Percentiles rank a stretch among this genome's conserved stretches.
phyloP scores from a whole-genome alignment of 2,797 vertebrate genomes.

The Sphaeramia orbicularis region DNA sequence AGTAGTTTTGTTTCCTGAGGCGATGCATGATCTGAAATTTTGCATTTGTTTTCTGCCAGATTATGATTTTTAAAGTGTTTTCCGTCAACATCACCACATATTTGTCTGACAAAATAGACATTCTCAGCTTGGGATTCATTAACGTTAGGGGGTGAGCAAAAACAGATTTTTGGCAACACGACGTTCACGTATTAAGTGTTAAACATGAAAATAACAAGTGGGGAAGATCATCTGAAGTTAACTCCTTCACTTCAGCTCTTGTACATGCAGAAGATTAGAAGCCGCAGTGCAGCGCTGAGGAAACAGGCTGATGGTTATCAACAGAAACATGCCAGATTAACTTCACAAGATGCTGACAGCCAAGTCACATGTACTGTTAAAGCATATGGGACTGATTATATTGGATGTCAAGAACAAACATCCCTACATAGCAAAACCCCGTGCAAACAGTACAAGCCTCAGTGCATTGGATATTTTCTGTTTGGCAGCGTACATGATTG shows the following conservation, averaged over 20 bases:
- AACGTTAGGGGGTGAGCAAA: conserved; percentile 59
- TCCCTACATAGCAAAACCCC: conserved; percentile 19
- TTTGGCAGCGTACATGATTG: conserved; percentile 16
- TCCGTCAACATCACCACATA: too few relatives aligned
- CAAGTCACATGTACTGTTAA: conserved; percentile 21
- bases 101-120: conserved; percentile 20
- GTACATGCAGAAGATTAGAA: conserved; percentile 27
- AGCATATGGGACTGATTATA: conserved; percentile 39
- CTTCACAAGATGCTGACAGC: conserved; percentile 36
- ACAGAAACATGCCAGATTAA: conserved; percentile 31
- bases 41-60: too few relatives aligned
- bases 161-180: conserved; percentile 33
- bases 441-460: conserved; percentile 18
- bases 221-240: conserved; percentile 14
- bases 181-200: too few relatives aligned
- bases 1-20: too few relatives aligned
- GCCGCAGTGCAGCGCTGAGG: conserved; percentile 7
- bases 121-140: conserved; percentile 14
- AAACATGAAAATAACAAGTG: conserved; percentile 44
- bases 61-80: too few relatives aligned
- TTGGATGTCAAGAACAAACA: conserved; percentile 20
- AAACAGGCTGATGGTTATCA: conserved; percentile 46
- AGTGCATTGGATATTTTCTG: conserved; percentile 18
- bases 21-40: too few relatives aligned
- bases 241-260: conserved; percentile 23